Evolutionary conservation across 2,797 vertebrate species (phyloP).

Genomic region (Gila robusta): DNA sequence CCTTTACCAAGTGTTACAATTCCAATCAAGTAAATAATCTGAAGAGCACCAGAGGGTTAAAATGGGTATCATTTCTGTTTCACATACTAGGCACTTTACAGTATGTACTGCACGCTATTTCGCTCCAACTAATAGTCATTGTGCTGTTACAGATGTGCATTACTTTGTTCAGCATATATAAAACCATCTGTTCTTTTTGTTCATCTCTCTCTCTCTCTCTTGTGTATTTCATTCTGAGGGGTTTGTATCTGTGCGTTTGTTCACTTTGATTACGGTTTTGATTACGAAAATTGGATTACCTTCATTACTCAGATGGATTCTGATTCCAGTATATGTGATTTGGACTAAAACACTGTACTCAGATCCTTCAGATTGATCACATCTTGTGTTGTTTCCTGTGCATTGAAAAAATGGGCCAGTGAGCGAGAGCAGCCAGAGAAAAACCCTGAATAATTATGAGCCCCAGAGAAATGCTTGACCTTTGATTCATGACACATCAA

Average conservation of each 20-base stretch:
- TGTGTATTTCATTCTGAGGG: neutral
- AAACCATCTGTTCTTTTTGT: conserved; percentile 19
- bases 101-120: neutral
- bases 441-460: conserved; percentile 29
- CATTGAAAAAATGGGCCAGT: conserved; percentile 36
- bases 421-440: neutral
- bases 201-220: neutral
- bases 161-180: conserved; percentile 11
- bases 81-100: neutral
- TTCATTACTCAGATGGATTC: conserved; percentile 25
- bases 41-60: neutral
- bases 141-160: neutral
- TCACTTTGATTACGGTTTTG: neutral
- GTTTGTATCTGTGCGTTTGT: conserved; percentile 22
- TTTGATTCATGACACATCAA: conserved; percentile 55
- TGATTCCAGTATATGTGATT: conserved; percentile 30
- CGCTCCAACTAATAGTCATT: neutral
- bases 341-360: conserved; percentile 1
- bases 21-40: too few species aligned
- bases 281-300: conserved; percentile 31
- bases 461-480: conserved; percentile 53
- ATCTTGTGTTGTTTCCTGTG: conserved; percentile 3
- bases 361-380: conserved; percentile 29
- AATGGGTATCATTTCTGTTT: neutral
- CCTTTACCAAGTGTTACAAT: too few species aligned